phyloP scores from a whole-genome alignment of 1,140 invertebrate genomes.

The Sarcophaga peregrina region DNA sequence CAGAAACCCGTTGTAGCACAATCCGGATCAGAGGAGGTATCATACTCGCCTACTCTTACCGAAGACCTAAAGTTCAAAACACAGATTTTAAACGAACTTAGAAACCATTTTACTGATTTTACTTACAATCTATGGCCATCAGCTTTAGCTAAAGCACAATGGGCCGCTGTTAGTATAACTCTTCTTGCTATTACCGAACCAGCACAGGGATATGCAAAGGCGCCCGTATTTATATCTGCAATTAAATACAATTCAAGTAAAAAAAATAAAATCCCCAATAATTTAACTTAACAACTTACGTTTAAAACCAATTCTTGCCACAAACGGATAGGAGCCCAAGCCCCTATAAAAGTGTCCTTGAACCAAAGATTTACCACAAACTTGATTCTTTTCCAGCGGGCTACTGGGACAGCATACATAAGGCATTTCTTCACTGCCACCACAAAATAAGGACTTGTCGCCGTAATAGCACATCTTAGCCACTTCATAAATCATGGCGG shows the following conservation, averaged over 20 bases:
- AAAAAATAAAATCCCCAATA: neutral
- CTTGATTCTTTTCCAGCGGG: constrained; percentile 63
- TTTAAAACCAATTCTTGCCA: constrained; percentile 75
- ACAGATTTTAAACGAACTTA: constrained; percentile 6
- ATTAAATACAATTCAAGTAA: neutral
- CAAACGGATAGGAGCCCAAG: constrained; percentile 76
- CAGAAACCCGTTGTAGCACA: constrained; percentile 75
- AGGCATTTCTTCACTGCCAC: constrained; percentile 61
- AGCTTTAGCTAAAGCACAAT: constrained; percentile 77
- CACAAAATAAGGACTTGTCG: constrained; percentile 64
- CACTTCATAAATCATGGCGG: constrained; percentile 61
- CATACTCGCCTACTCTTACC: constrained; percentile 76
- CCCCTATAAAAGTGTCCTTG: constrained; percentile 73
- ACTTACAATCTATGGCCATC: constrained; percentile 76
- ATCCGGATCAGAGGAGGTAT: constrained; percentile 72
- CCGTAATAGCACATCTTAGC: constrained; percentile 64
- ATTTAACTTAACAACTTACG: constrained; percentile 66
- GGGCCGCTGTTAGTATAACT: constrained; percentile 75
- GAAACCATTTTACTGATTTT: neutral
- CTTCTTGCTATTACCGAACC: constrained; percentile 74
- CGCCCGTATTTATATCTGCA: constrained; percentile 71
- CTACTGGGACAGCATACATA: constrained; percentile 65
- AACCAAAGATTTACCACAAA: constrained; percentile 74
- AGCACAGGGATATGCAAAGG: constrained; percentile 75
- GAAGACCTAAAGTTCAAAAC: constrained; percentile 60